Conservation (phyloP, 2,888 invertebrate genomes). For the Cheilosia soror region DNA sequence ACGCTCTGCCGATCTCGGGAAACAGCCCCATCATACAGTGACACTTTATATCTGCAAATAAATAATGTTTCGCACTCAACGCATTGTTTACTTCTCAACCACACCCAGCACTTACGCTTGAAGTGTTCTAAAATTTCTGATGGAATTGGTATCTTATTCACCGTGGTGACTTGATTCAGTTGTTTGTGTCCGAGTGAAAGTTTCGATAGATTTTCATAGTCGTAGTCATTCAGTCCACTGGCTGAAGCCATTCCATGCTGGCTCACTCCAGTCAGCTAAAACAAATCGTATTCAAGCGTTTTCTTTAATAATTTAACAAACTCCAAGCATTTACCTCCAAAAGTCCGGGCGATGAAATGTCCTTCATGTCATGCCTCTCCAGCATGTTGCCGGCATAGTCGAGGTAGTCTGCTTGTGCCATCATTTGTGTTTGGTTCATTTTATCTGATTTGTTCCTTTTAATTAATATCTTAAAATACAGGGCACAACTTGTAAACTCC, state of each 20-base stretch:
- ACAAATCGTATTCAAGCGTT: background rate
- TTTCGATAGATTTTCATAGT: conserved; percentile 93
- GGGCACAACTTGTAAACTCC: conserved; percentile 18
- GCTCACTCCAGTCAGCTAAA: conserved; percentile 87
- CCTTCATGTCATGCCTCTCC: conserved; percentile 87
- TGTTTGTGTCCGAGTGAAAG: conserved; percentile 88
- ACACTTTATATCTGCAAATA: conserved; percentile 93
- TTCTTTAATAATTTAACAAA: background rate
- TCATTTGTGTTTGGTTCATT: conserved; percentile 79
- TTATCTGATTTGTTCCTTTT: conserved; percentile 23
- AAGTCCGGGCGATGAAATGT: conserved; percentile 80
- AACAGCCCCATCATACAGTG: conserved; percentile 99
- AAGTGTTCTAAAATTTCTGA: conserved; percentile 97
- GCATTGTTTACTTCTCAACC: background rate
- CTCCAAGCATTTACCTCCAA: conserved; percentile 79
- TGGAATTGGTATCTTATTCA: conserved; percentile 94
- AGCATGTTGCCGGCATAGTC: conserved; percentile 92
- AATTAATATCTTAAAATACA: conserved; percentile 17
- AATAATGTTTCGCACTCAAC: background rate
- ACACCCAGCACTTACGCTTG: conserved; percentile 87
- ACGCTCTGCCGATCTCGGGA: conserved; percentile 97
- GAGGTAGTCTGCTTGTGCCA: conserved; percentile 86
- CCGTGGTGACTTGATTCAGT: conserved; percentile 91
- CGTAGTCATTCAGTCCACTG: conserved; percentile 95
- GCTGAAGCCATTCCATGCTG: conserved; percentile 90